Evolutionary conservation across 2,797 vertebrate species (phyloP).

Genomic region (Cynopterus sphinx): DNA sequence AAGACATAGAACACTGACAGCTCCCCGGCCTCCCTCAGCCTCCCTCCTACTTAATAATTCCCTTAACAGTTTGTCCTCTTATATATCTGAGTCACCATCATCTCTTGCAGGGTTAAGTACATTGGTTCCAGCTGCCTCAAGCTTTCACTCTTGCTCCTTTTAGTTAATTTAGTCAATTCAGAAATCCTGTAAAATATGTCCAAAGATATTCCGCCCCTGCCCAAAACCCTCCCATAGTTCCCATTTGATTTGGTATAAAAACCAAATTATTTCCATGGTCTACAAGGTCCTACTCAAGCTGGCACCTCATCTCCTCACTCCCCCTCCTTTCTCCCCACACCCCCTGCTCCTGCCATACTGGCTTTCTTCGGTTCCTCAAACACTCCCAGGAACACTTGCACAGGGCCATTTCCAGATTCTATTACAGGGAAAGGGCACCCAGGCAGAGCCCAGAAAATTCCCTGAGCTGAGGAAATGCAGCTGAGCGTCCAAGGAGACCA

Average conservation of each 20-base stretch:
- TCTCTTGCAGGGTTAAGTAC: not conserved
- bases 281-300: not conserved
- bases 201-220: not conserved
- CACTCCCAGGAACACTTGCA: not conserved
- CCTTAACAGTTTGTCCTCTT: not conserved
- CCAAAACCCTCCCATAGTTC: not conserved
- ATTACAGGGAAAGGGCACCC: not conserved
- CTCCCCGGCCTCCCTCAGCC: not conserved
- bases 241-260: not conserved
- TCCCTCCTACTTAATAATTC: not conserved
- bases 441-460: not conserved
- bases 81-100: not conserved
- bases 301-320: not conserved
- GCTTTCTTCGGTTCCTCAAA: not conserved
- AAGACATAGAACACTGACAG: not conserved
- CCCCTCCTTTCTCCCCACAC: not conserved
- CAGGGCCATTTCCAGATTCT: not conserved
- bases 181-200: not conserved
- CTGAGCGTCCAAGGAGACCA: not conserved
- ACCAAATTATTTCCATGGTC: not conserved
- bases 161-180: not conserved
- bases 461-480: not conserved
- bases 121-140: not conserved
- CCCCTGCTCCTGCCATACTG: not conserved
- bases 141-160: not conserved